Evolutionary conservation across 2,113 vertebrate genomes (phyloP).

Genomic region (Athene cunicularia): DNA sequence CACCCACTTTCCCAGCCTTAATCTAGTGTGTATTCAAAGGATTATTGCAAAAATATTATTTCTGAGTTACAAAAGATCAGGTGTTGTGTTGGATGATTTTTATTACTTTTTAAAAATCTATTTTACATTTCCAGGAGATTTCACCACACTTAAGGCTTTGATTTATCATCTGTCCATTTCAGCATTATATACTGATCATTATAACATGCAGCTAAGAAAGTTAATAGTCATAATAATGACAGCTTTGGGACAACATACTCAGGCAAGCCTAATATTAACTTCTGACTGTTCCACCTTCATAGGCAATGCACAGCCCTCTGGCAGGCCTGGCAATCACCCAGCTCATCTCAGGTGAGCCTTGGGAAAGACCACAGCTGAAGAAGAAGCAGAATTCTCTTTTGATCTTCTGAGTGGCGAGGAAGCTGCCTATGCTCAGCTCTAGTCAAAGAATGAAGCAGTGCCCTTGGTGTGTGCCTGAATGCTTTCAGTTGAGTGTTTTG

Average conservation of each 20-base stretch:
- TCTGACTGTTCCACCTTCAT: not conserved
- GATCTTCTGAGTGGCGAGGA: not conserved
- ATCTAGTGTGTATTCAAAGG: not conserved
- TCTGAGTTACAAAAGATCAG: not conserved
- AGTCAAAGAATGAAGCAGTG: not conserved
- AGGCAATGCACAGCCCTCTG: not conserved
- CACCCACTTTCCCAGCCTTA: conserved; percentile 6
- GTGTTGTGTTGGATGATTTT: not conserved
- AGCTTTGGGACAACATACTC: not conserved
- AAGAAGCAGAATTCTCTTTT: not conserved
- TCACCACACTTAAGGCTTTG: not conserved
- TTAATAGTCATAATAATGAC: not conserved
- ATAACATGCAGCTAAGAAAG: rapidly evolving
- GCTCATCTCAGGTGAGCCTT: not conserved
- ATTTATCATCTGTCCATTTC: not conserved
- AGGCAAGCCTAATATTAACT: not conserved
- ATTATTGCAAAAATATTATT: not conserved
- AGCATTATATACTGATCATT: not conserved
- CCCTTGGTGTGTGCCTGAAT: rapidly evolving
- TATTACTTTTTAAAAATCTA: not conserved
- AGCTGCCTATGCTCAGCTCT: not conserved
- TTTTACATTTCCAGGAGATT: not conserved
- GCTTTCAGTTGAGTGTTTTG: not conserved
- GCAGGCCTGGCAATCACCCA: not conserved
- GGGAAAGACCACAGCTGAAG: not conserved